Percentiles rank a stretch among this genome's conserved stretches.
phyloP scores from a whole-genome alignment of 2,797 vertebrate genomes.

The Neosilurus mollespiculum region DNA sequence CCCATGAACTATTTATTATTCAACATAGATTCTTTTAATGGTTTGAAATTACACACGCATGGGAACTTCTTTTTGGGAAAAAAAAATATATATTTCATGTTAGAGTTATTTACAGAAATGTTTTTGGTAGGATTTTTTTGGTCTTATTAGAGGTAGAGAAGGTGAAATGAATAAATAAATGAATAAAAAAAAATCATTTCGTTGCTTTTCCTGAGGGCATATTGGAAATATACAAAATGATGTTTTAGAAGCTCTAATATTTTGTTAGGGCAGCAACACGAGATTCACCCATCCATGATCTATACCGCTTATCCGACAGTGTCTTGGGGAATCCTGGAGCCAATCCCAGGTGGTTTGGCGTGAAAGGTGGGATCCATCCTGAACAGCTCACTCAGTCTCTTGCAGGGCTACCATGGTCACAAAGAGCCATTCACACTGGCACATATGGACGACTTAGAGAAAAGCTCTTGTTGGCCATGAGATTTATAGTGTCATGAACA shows the following conservation, averaged over 20 bases:
- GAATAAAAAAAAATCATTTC: neutral
- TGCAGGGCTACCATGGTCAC: too few relatives aligned
- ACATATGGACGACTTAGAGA: too few relatives aligned
- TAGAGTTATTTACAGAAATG: neutral
- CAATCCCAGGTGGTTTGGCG: too few relatives aligned
- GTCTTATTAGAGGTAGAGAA: neutral
- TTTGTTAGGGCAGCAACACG: neutral
- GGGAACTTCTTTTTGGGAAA: neutral
- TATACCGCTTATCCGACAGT: too few relatives aligned
- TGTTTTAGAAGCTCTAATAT: neutral
- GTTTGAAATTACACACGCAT: slow-evolving; percentile 1
- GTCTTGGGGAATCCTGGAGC: too few relatives aligned
- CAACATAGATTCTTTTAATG: slow-evolving; percentile 2
- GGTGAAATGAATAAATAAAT: neutral
- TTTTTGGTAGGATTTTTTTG: neutral
- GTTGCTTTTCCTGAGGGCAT: neutral
- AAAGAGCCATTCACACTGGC: too few relatives aligned
- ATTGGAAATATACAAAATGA: neutral
- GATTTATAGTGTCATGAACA: too few relatives aligned
- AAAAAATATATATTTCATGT: too few relatives aligned
- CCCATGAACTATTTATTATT: neutral
- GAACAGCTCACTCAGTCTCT: too few relatives aligned
- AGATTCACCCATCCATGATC: neutral
- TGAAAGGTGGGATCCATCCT: too few relatives aligned
- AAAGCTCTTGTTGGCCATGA: too few relatives aligned